These are phyloP conservation scores for Laticauda laticaudata DNA, from an alignment of 2,113 vertebrate species.

Conservation along the genomic window DNA sequence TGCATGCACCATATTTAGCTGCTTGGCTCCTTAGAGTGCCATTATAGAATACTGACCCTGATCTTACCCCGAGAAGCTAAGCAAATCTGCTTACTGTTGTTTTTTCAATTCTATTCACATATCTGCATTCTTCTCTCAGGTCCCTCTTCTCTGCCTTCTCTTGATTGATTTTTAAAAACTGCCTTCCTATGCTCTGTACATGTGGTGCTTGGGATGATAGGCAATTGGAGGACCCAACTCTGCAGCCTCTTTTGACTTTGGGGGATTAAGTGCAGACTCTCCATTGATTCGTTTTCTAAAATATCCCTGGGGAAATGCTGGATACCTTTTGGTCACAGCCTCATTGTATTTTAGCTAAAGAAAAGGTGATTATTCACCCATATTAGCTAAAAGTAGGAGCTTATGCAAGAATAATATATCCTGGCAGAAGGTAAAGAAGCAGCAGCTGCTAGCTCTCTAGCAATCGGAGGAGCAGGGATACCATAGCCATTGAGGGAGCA, in stretches of 20 bases:
- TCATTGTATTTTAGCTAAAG: not conserved
- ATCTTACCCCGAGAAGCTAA: not conserved
- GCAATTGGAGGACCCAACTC: not conserved
- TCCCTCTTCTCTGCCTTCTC: not conserved
- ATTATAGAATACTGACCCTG: not conserved
- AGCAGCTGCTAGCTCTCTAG: not conserved
- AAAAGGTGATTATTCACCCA: not conserved
- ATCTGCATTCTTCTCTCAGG: not conserved
- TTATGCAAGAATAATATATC: constrained; percentile 22
- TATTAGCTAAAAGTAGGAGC: not conserved
- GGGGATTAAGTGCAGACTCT: not conserved
- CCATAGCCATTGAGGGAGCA: too few relatives aligned
- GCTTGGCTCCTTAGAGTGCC: not conserved
- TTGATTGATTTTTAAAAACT: not conserved
- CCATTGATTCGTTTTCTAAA: not conserved
- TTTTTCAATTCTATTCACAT: not conserved
- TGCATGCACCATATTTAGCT: not conserved
- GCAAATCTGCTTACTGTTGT: not conserved
- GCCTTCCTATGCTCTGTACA: not conserved
- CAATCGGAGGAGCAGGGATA: not conserved
- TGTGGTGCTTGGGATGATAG: not conserved
- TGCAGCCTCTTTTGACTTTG: not conserved
- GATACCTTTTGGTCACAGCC: not conserved
- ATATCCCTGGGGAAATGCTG: accelerated
- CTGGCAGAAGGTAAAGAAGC: constrained; percentile 41